Percentiles rank a stretch among this genome's conserved stretches.
phyloP scores from a whole-genome alignment of 2,797 vertebrate genomes.

The Xyrichtys novacula region DNA sequence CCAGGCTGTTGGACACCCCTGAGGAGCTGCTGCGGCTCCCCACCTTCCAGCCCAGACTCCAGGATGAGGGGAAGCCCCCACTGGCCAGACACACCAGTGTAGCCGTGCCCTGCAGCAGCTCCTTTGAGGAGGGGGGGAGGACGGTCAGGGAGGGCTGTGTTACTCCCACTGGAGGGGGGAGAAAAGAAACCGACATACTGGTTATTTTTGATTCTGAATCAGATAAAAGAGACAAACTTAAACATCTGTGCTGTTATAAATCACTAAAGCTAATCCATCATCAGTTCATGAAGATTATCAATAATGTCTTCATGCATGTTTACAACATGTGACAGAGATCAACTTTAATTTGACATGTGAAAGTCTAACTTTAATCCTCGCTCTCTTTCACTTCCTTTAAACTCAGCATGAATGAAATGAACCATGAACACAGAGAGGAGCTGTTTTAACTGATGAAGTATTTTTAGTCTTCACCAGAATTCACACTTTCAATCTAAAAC shows the following conservation, averaged over 20 bases:
- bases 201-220: not conserved
- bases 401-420: slow-evolving; percentile 6
- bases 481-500: not conserved
- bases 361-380: slow-evolving; percentile 17
- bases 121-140: slow-evolving; percentile 47
- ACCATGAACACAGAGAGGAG: slow-evolving; percentile 15
- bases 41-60: slow-evolving; percentile 74
- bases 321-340: too few species aligned
- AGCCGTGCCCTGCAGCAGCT: slow-evolving; percentile 47
- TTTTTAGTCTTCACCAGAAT: not conserved
- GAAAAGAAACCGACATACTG: slow-evolving; percentile 2
- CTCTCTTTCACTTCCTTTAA: slow-evolving; percentile 50
- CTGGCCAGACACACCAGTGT: slow-evolving; percentile 66
- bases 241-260: slow-evolving; percentile 1
- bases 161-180: slow-evolving; percentile 38
- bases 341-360: too few species aligned
- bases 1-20: slow-evolving; percentile 36
- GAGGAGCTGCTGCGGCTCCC: slow-evolving; percentile 32
- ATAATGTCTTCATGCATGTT: too few species aligned
- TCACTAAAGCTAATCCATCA: too few species aligned
- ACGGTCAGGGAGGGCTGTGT: slow-evolving; percentile 47
- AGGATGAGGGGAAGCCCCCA: slow-evolving; percentile 68
- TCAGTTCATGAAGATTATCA: too few species aligned
- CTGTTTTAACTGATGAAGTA: slow-evolving; percentile 1
- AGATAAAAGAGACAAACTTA: too few species aligned